Conservation (phyloP, 2,797 vertebrate genomes). For the Diplodus sargus region DNA sequence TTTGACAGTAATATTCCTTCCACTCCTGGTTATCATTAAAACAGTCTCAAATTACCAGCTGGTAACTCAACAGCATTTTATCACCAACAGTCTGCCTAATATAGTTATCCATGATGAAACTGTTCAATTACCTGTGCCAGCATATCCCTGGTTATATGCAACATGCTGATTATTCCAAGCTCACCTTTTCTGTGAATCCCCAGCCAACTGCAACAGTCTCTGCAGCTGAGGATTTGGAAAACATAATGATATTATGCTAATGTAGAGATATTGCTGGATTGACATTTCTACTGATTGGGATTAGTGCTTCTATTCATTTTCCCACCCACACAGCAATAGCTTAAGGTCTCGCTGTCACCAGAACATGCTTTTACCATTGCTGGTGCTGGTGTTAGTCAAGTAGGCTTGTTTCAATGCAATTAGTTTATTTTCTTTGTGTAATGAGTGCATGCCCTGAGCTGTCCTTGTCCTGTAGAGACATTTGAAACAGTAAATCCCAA, state of each 20-base stretch:
- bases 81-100: slow-evolving; percentile 53
- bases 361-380: slow-evolving; percentile 71
- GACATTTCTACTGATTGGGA: slow-evolving; percentile 82
- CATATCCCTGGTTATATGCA: slow-evolving; percentile 53
- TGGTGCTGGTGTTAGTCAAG: slow-evolving; percentile 62
- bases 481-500: slow-evolving; percentile 19
- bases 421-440: slow-evolving; percentile 67
- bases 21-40: slow-evolving; percentile 22
- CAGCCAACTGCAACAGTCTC: slow-evolving; percentile 57
- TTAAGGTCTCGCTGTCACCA: slow-evolving; percentile 64
- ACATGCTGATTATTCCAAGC: slow-evolving; percentile 66
- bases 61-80: slow-evolving; percentile 32
- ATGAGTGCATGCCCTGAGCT: slow-evolving; percentile 49
- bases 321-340: slow-evolving; percentile 60
- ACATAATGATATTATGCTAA: slow-evolving; percentile 81
- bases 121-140: slow-evolving; percentile 60
- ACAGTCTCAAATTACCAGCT: slow-evolving; percentile 14
- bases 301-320: slow-evolving; percentile 73
- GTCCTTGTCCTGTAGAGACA: slow-evolving; percentile 30
- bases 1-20: slow-evolving; percentile 27
- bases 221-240: slow-evolving; percentile 64
- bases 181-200: slow-evolving; percentile 67
- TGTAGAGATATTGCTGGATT: slow-evolving; percentile 75
- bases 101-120: slow-evolving; percentile 70
- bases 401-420: slow-evolving; percentile 64